Percentiles rank a stretch among this genome's conserved stretches.
These are phyloP conservation scores for Gari tellinella DNA, from an alignment of 2,888 invertebrate genomes.

Conservation along the genomic window DNA sequence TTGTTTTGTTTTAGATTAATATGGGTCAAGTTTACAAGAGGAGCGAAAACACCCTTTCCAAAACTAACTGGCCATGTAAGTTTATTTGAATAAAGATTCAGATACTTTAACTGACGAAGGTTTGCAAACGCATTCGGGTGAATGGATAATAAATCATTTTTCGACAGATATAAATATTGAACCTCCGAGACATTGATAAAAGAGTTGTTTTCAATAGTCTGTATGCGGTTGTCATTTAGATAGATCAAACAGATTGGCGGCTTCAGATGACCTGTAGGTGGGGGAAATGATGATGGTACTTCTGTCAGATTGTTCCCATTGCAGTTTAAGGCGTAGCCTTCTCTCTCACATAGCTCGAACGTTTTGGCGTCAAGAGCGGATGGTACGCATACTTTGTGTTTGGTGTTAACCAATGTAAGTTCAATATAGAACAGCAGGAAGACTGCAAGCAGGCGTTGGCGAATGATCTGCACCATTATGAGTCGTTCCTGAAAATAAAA, in stretches of 20 bases:
- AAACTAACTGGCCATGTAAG: background rate
- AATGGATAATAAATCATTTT: background rate
- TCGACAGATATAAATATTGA: constrained; percentile 2
- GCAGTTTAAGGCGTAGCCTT: constrained; percentile 14
- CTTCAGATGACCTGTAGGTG: background rate
- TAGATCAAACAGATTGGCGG: constrained; percentile 10
- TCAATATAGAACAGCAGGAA: no score
- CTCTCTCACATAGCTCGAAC: background rate
- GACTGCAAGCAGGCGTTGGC: no score
- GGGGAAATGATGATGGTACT: constrained; percentile 2
- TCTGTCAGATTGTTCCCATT: background rate
- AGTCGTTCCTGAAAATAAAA: no score
- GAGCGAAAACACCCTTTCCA: constrained; percentile 8
- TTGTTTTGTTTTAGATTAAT: constrained; percentile 10
- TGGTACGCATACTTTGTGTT: no score
- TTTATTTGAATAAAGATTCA: constrained; percentile 6
- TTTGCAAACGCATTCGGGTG: background rate
- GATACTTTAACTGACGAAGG: background rate
- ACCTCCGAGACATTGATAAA: constrained; percentile 5
- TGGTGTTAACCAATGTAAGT: no score
- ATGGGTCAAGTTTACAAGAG: constrained; percentile 2
- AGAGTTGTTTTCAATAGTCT: background rate
- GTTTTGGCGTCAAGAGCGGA: background rate
- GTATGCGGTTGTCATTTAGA: constrained; percentile 2
- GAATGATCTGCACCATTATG: no score